These are phyloP conservation scores for Phrynocephalus versicolor DNA, from an alignment of 2,113 vertebrate genomes.

Conservation along the genomic window DNA sequence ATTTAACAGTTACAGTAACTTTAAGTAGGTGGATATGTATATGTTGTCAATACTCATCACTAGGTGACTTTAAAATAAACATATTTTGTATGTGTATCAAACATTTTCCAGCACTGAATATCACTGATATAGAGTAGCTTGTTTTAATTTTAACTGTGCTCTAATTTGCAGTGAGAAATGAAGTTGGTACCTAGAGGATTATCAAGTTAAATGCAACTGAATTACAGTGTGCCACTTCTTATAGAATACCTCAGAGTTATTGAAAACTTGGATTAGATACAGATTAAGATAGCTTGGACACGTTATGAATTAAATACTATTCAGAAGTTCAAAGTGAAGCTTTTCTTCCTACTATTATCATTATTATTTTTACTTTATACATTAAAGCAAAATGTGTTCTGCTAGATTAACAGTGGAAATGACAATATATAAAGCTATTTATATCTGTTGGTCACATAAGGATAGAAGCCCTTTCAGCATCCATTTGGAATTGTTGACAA, in stretches of 20 bases:
- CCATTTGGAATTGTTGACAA: conserved; percentile 77
- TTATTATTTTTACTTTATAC: conserved; percentile 64
- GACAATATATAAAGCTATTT: conserved; percentile 84
- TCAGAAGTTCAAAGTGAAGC: conserved; percentile 69
- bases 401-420: conserved; percentile 85
- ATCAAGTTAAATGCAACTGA: conserved; percentile 62
- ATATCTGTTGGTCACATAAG: conserved; percentile 79
- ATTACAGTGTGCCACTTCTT: conserved; percentile 59
- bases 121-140: conserved; percentile 28
- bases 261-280: conserved; percentile 51
- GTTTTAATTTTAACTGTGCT: conserved; percentile 47
- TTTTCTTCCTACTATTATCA: not conserved
- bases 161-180: conserved; percentile 47
- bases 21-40: not conserved
- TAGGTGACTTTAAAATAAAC: conserved; percentile 32
- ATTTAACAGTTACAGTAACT: not conserved
- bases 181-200: conserved; percentile 68
- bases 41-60: conserved; percentile 25
- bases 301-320: conserved; percentile 61
- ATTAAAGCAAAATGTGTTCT: conserved; percentile 78
- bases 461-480: conserved; percentile 83
- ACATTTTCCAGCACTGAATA: not conserved
- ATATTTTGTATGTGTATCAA: not conserved
- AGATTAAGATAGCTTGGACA: conserved; percentile 55
- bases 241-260: conserved; percentile 35